phyloP scores from a whole-genome alignment of 2,113 vertebrate genomes.

The Serilophus lunatus region DNA sequence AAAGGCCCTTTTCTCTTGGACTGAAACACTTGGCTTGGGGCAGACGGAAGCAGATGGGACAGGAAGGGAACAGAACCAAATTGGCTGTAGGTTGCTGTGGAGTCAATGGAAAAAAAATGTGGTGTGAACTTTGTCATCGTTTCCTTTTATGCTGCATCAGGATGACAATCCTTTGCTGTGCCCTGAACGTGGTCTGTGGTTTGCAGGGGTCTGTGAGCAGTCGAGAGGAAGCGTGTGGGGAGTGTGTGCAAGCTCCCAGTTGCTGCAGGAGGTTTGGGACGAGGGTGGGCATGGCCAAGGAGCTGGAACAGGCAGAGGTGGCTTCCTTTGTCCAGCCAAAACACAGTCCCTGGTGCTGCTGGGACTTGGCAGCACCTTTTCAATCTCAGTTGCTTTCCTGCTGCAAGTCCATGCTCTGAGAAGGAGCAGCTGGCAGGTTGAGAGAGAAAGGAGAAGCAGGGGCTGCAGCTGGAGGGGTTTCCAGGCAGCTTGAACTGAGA shows the following conservation, averaged over 20 bases:
- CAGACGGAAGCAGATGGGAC: neutral
- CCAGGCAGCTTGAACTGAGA: neutral
- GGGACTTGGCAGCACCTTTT: neutral
- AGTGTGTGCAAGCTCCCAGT: accelerated
- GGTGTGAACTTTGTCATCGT: neutral
- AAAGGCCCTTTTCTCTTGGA: neutral
- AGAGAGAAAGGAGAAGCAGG: neutral
- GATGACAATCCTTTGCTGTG: accelerated
- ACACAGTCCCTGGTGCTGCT: accelerated
- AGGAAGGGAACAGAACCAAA: neutral
- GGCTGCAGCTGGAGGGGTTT: neutral
- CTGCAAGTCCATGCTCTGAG: neutral
- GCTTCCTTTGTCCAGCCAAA: neutral
- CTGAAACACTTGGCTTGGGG: neutral
- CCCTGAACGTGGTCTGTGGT: accelerated
- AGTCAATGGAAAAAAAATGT: neutral
- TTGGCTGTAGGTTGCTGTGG: neutral
- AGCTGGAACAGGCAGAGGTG: neutral
- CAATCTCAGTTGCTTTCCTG: neutral
- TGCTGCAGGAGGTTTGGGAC: neutral
- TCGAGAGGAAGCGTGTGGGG: accelerated
- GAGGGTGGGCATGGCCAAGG: accelerated
- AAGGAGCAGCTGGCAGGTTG: neutral
- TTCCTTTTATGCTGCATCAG: neutral
- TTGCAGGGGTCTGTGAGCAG: neutral